Conservation (phyloP, 2,888 invertebrate genomes). For the Marasmarcha lunaedactyla region DNA sequence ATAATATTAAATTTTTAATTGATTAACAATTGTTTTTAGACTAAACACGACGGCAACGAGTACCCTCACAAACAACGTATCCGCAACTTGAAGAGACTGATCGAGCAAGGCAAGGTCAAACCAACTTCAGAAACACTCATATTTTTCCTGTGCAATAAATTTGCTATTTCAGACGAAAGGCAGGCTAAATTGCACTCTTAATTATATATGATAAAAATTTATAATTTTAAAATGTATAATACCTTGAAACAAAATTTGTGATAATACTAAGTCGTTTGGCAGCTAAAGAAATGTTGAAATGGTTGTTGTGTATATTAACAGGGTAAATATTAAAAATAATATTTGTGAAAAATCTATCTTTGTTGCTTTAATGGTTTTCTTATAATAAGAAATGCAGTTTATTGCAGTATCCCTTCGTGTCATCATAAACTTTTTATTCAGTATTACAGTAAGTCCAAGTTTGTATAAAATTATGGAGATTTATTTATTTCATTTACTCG, state of each 20-base stretch:
- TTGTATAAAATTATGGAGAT: conserved; percentile 30
- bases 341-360: conserved; percentile 44
- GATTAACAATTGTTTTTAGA: not conserved
- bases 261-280: not conserved
- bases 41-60: conserved; percentile 28
- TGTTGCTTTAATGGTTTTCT: conserved; percentile 45
- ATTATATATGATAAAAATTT: conserved; percentile 8
- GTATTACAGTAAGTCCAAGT: conserved; percentile 24
- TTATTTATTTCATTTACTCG: conserved; percentile 13
- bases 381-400: conserved; percentile 40
- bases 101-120: conserved; percentile 55
- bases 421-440: conserved; percentile 31
- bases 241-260: not conserved
- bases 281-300: not conserved
- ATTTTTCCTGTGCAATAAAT: conserved; percentile 65
- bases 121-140: conserved; percentile 60
- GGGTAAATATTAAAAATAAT: conserved; percentile 27
- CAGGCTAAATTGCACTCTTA: conserved; percentile 15
- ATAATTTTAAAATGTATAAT: conserved; percentile 3
- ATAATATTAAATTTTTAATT: too few relatives aligned
- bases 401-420: conserved; percentile 34
- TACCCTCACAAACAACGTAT: conserved; percentile 74
- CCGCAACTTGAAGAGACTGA: conserved; percentile 63
- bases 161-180: conserved; percentile 54
- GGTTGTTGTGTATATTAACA: conserved; percentile 1